Percentiles rank a stretch among this genome's conserved stretches.
Conservation (phyloP, 2,113 vertebrate genomes). For the Tachysurus vachellii region DNA sequence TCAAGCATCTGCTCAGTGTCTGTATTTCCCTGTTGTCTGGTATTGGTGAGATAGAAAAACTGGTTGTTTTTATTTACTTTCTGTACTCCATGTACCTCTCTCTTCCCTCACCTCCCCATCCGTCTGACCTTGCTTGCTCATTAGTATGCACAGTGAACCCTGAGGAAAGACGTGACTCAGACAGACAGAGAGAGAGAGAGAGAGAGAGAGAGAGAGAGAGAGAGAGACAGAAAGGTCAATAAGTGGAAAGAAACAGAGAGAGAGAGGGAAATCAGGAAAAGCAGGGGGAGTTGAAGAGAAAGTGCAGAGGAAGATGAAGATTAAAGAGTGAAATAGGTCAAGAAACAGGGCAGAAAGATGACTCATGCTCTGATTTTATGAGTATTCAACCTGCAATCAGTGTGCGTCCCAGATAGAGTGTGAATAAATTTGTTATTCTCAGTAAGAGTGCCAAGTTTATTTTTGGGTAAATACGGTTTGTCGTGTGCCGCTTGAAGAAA, state of each 20-base stretch:
- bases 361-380: not conserved
- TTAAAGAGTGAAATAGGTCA: not conserved
- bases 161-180: not conserved
- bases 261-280: not conserved
- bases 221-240: not conserved
- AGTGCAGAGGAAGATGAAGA: not conserved
- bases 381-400: not conserved
- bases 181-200: not conserved
- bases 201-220: not conserved
- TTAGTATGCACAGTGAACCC: slow-evolving; percentile 18
- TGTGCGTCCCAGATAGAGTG: not conserved
- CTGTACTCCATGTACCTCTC: not conserved
- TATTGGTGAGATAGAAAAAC: not conserved
- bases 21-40: not conserved
- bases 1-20: not conserved
- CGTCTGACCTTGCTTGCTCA: slow-evolving; percentile 14
- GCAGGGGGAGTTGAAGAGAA: not conserved
- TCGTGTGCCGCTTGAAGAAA: not conserved
- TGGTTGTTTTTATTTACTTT: not conserved
- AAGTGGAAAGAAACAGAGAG: not conserved
- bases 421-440: not conserved
- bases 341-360: not conserved
- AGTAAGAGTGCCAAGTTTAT: not conserved
- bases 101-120: not conserved
- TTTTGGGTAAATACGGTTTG: not conserved